Evolutionary conservation across 2,797 vertebrate species (phyloP).

Genomic region (Antennarius maculatus): DNA sequence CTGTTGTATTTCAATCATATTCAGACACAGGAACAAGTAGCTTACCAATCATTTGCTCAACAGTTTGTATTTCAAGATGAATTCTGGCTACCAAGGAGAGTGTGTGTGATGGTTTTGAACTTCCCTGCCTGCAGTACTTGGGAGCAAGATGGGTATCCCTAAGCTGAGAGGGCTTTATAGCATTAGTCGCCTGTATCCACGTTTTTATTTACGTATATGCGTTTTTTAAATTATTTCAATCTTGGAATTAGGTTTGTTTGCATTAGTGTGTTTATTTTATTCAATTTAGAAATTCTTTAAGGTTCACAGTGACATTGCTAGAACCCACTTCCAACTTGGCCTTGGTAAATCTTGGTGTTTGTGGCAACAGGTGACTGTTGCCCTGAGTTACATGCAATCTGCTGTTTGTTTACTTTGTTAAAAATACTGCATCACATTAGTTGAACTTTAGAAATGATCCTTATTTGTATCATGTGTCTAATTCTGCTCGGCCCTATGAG

Average conservation of each 20-base stretch:
- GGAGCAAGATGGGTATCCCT: background rate
- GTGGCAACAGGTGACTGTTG: constrained; percentile 50
- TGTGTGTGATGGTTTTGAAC: background rate
- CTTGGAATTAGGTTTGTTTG: no score
- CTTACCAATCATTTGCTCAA: background rate
- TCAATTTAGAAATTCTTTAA: no score
- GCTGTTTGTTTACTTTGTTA: constrained; percentile 15
- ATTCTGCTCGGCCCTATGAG: constrained; percentile 56
- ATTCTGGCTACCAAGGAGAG: background rate
- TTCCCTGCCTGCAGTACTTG: background rate
- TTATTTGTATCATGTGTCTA: constrained; percentile 67
- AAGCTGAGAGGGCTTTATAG: background rate
- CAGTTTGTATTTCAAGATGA: background rate
- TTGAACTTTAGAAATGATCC: constrained; percentile 53
- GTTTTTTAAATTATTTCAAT: no score
- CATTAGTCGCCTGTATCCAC: no score
- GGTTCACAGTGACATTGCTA: no score
- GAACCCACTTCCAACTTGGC: background rate
- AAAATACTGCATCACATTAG: constrained; percentile 35
- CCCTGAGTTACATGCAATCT: constrained; percentile 7
- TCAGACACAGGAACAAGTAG: background rate
- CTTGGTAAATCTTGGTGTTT: background rate
- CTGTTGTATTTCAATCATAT: background rate
- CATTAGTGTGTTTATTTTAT: no score
- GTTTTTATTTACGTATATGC: no score